Percentiles rank a stretch among this genome's conserved stretches.
These are phyloP conservation scores for Leucopsar rothschildi DNA, from an alignment of 2,113 vertebrate species.

Conservation along the genomic window DNA sequence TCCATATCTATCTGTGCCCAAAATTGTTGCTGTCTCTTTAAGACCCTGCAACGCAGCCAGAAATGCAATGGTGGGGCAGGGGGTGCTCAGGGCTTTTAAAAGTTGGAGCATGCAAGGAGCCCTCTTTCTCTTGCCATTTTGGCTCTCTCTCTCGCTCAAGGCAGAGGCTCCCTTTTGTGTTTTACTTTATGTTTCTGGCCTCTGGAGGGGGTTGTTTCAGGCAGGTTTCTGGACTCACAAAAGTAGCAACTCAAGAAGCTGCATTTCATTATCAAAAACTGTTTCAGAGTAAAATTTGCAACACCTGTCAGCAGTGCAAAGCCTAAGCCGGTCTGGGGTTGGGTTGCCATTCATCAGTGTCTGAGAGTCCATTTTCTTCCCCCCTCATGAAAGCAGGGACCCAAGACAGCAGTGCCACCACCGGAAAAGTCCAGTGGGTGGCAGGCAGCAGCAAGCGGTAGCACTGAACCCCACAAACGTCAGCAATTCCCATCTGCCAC, in stretches of 20 bases:
- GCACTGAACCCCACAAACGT: neutral
- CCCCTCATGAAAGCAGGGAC: neutral
- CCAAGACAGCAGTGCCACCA: neutral
- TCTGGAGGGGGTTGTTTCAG: neutral
- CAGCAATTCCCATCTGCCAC: neutral
- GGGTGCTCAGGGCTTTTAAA: neutral
- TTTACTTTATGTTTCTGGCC: neutral
- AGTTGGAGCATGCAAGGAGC: neutral
- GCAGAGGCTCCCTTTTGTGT: neutral
- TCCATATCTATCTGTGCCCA: neutral
- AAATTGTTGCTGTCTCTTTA: too few relatives aligned
- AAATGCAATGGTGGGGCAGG: accelerated
- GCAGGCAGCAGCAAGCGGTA: neutral
- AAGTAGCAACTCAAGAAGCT: neutral
- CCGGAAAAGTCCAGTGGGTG: neutral
- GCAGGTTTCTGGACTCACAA: neutral
- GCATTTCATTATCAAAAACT: neutral
- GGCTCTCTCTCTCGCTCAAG: neutral
- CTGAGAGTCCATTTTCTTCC: neutral
- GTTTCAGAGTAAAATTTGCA: neutral
- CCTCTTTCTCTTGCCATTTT: neutral
- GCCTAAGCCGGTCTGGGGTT: neutral
- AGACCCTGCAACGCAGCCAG: neutral
- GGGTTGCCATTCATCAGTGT: neutral
- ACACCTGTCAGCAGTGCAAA: neutral